phyloP scores from a whole-genome alignment of 1,140 invertebrate genomes.

The Rhyacophila brunnea region DNA sequence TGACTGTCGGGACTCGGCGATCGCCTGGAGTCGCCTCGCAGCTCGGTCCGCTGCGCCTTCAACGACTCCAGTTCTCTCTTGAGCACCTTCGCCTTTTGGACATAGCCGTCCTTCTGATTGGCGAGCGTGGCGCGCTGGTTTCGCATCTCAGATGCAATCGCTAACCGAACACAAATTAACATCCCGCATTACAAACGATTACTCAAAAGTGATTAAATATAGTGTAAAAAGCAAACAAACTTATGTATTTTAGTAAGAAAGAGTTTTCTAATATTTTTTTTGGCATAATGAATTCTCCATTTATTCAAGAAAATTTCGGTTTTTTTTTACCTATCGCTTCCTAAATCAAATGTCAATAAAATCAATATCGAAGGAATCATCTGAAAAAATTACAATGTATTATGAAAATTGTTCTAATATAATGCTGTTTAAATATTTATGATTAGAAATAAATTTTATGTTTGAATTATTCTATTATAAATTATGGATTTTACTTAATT shows the following conservation, averaged over 20 bases:
- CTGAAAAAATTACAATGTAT: too few relatives aligned
- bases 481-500: too few relatives aligned
- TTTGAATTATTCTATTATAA: too few relatives aligned
- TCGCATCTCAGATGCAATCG: conserved; percentile 75
- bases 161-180: conserved; percentile 47
- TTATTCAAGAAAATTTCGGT: background rate
- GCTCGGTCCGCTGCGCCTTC: conserved; percentile 71
- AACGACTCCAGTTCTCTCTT: conserved; percentile 74
- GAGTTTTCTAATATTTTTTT: too few relatives aligned
- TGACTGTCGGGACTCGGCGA: conserved; percentile 66
- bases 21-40: conserved; percentile 62
- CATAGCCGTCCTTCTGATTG: conserved; percentile 76
- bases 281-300: too few relatives aligned
- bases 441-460: too few relatives aligned
- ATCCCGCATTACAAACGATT: too few relatives aligned
- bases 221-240: too few relatives aligned
- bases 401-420: too few relatives aligned
- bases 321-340: background rate
- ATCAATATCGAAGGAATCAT: background rate
- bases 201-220: too few relatives aligned
- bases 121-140: conserved; percentile 75
- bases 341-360: background rate
- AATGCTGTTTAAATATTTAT: too few relatives aligned
- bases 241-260: too few relatives aligned
- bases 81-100: conserved; percentile 66